Evolutionary conservation across 2,797 vertebrate genomes (phyloP).

Genomic region (Parauchenoglanis ngamensis): DNA sequence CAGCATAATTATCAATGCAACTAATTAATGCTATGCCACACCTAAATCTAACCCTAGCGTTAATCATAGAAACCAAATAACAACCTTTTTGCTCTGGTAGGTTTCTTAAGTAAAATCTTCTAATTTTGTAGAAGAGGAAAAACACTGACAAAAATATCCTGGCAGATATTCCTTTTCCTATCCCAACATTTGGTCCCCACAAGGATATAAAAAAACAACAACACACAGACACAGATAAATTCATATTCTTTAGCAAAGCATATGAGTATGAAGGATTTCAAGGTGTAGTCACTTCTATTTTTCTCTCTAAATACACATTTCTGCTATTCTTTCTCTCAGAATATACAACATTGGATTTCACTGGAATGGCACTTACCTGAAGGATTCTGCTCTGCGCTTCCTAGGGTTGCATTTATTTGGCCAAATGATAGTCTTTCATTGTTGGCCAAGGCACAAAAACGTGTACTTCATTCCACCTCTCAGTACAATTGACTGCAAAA

Average conservation of each 20-base stretch:
- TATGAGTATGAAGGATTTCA: not conserved
- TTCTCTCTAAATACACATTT: not conserved
- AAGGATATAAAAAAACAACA: not conserved
- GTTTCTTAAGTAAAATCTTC: not conserved
- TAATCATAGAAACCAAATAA: not conserved
- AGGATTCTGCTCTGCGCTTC: conserved; percentile 32
- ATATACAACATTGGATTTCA: conserved; percentile 24
- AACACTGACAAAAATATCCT: too few species aligned
- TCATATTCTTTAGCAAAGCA: not conserved
- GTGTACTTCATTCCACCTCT: conserved; percentile 43
- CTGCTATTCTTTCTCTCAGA: conserved; percentile 4
- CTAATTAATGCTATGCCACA: not conserved
- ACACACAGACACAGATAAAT: not conserved
- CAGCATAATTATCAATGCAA: not conserved
- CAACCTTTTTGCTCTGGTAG: not conserved
- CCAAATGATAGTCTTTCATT: conserved; percentile 48
- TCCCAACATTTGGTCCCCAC: not conserved
- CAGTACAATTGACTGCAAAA: conserved; percentile 34
- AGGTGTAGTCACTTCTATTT: not conserved
- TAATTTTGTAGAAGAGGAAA: not conserved
- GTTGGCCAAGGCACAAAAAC: conserved; percentile 45
- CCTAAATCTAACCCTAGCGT: not conserved
- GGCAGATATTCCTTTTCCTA: not conserved
- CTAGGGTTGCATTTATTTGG: conserved; percentile 25
- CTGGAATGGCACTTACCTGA: conserved; percentile 36